phyloP scores from a whole-genome alignment of 2,113 vertebrate genomes.

The Trichechus manatus region DNA sequence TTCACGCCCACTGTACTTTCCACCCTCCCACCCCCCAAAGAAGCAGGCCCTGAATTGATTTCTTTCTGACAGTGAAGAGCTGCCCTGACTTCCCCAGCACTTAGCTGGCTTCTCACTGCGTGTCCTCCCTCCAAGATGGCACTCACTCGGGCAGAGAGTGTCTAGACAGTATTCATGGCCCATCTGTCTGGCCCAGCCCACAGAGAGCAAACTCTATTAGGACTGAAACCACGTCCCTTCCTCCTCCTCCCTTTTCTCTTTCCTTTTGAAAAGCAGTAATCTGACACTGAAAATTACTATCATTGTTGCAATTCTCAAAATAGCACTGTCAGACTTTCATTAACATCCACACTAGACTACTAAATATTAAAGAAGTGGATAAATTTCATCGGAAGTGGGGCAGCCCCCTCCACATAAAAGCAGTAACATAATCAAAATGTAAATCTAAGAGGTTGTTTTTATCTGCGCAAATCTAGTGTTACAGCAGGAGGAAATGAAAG shows the following conservation, averaged over 20 bases:
- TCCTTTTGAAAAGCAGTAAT: slow-evolving; percentile 91
- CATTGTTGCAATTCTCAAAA: slow-evolving; percentile 94
- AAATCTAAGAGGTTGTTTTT: slow-evolving; percentile 86
- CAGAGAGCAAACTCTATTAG: slow-evolving; percentile 96
- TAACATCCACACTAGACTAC: slow-evolving; percentile 96
- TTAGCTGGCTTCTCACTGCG: slow-evolving; percentile 88
- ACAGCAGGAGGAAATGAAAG: slow-evolving; percentile 83
- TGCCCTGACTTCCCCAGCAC: slow-evolving; percentile 88
- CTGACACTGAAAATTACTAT: slow-evolving; percentile 96
- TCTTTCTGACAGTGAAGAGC: slow-evolving; percentile 85
- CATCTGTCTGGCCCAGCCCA: slow-evolving; percentile 97
- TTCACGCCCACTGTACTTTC: background rate
- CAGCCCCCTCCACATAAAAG: slow-evolving; percentile 86
- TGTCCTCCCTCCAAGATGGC: slow-evolving; percentile 89
- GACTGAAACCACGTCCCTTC: slow-evolving; percentile 89
- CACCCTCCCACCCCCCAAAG: background rate
- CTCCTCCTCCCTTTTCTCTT: slow-evolving; percentile 80
- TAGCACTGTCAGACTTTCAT: slow-evolving; percentile 95
- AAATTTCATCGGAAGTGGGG: slow-evolving; percentile 90
- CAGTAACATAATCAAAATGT: slow-evolving; percentile 86
- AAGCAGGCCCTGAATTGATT: slow-evolving; percentile 81
- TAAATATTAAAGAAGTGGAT: slow-evolving; percentile 97
- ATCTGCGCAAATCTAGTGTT: slow-evolving; percentile 83
- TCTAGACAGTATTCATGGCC: slow-evolving; percentile 99
- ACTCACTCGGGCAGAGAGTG: slow-evolving; percentile 92